Evolutionary conservation across 2,797 vertebrate genomes (phyloP), one percentile per base, ranked within the genome.

Genomic region (Onychomys leucogaster): DNA sequence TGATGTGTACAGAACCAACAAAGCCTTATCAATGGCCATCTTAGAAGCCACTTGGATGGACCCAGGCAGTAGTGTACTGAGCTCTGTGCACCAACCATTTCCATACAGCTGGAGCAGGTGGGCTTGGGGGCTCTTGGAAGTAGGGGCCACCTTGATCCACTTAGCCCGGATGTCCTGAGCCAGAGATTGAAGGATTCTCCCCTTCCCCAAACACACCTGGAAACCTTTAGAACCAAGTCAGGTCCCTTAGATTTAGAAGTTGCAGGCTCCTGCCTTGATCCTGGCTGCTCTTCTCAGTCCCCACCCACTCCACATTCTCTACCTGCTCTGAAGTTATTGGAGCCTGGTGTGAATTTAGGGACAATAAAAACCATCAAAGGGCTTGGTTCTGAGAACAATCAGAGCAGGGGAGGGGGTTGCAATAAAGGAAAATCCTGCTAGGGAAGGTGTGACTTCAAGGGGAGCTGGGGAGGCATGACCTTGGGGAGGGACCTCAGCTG

Each of bases 351-450:
- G 94, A 96, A 97, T 98, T 98, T 98, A 98, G 92, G 57, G 65
- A 97, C 93, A 95, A 97, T 98, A 97, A 98, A 86, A 97, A 98
- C 81, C 97, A 98, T 98, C 97, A 98, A 98, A 98, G 97, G 85
- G 25, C 93, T 91, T 41, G 59, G 93, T 92, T 73, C 96, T 96
- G 85, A 97, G 96, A 96, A 94, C 63, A 96, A 93, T 98, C 89
- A 95, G 52, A 77, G 23, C 19, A 37, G 37, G 59, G 43, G 84
- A 14, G 52, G 14, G 80, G 55, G 76, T 90, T 94, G 85, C 94
- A 97, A 97, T 97, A 97, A 98, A 95, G 88, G 93, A 92, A 91
- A 75, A 92, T 92, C 94, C 94, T 92, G 92, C 92, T 78, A 52
- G 63, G 92, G 82, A 94, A 97, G 88, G 95, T 97, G 97, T 21